phyloP scores from a whole-genome alignment of 2,888 invertebrate species.

The Stratiomys singularior region DNA sequence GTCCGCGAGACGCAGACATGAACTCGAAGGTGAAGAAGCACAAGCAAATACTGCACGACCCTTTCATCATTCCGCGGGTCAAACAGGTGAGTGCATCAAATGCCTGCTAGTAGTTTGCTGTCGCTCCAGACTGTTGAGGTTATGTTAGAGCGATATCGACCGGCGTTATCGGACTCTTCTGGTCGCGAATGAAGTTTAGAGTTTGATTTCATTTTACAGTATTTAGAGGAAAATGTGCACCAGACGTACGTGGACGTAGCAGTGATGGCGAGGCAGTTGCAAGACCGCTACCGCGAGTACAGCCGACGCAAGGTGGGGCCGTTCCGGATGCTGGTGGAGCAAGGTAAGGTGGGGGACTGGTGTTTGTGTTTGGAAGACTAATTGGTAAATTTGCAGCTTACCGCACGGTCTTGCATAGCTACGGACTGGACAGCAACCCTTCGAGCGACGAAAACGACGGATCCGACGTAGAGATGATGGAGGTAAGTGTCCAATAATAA shows the following conservation, averaged over 20 bases:
- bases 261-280: constrained; percentile 83
- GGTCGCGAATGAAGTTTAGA: neutral
- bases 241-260: constrained; percentile 84
- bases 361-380: constrained; percentile 53
- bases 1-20: neutral
- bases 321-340: constrained; percentile 82
- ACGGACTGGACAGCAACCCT: constrained; percentile 72
- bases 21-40: constrained; percentile 55
- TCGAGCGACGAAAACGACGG: constrained; percentile 70
- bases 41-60: constrained; percentile 66
- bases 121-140: constrained; percentile 52
- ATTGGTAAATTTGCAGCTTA: constrained; percentile 68
- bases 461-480: constrained; percentile 63
- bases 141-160: constrained; percentile 53
- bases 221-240: constrained; percentile 82
- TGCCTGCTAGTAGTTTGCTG: neutral
- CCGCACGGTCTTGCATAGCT: constrained; percentile 76
- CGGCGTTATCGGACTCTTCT: neutral
- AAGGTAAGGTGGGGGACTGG: constrained; percentile 64
- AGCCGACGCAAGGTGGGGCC: constrained; percentile 80
- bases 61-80: constrained; percentile 71
- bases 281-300: constrained; percentile 81
- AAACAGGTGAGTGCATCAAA: constrained; percentile 65
- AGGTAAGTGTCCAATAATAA: constrained; percentile 54
- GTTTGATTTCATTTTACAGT: constrained; percentile 65